phyloP scores from a whole-genome alignment of 2,797 vertebrate genomes.

The Anisognathus igniventris region DNA sequence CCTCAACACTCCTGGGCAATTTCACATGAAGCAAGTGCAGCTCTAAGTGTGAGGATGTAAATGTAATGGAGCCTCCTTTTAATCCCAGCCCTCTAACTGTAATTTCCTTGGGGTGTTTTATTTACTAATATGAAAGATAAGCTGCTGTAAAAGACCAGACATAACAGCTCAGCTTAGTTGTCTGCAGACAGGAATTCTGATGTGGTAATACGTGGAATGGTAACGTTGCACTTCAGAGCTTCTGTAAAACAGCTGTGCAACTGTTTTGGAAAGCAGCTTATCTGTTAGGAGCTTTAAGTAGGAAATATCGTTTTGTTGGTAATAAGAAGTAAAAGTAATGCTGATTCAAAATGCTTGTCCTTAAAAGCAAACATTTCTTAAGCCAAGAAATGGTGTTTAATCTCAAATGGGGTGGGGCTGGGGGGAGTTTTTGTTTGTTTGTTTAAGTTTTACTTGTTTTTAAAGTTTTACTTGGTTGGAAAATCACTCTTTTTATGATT shows the following conservation, averaged over 20 bases:
- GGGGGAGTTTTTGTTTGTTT: background rate
- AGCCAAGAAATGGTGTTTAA: background rate
- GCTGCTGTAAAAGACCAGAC: background rate
- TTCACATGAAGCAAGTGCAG: background rate
- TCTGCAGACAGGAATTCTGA: background rate
- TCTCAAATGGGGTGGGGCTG: background rate
- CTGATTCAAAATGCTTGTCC: background rate
- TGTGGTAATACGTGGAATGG: background rate
- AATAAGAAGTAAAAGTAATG: background rate
- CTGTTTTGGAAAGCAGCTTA: background rate
- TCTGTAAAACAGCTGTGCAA: background rate
- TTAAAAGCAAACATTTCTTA: background rate
- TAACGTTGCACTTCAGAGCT: background rate
- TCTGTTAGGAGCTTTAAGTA: background rate
- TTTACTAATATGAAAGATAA: background rate
- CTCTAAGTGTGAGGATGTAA: background rate
- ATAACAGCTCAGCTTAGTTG: background rate
- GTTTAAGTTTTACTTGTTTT: background rate
- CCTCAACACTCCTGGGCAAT: background rate
- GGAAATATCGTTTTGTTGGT: background rate
- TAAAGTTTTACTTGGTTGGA: background rate
- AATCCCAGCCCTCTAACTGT: background rate
- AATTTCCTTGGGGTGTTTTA: background rate
- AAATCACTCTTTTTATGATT: background rate
- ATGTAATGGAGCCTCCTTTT: background rate